A percentile compares a stretch with the other conserved stretches of the same genome.
phyloP scores from a whole-genome alignment of 2,113 vertebrate species.

The Carassius gibelio region DNA sequence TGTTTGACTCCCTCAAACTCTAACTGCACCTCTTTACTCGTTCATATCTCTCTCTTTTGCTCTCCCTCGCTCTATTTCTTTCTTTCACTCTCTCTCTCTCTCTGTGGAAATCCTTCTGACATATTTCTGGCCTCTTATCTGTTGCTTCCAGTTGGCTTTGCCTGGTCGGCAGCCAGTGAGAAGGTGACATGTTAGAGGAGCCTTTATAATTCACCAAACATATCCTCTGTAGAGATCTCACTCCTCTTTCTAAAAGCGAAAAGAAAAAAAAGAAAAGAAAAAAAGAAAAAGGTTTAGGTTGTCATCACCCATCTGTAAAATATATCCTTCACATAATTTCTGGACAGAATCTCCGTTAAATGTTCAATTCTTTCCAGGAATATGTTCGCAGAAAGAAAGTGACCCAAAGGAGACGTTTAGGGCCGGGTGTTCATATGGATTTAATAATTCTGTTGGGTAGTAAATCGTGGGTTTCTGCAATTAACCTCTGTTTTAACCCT shows the following conservation, averaged over 20 bases:
- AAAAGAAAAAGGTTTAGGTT: constrained; percentile 21
- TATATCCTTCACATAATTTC: constrained; percentile 2
- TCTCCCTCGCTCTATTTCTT: neutral
- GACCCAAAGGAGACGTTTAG: constrained; percentile 16
- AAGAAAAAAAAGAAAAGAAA: neutral
- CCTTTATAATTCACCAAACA: constrained; percentile 33
- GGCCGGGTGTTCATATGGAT: neutral
- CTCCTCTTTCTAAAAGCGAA: constrained; percentile 24
- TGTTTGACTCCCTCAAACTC: constrained; percentile 55
- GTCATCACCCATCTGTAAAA: constrained; percentile 11
- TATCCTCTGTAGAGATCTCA: constrained; percentile 45
- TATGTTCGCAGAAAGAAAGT: neutral
- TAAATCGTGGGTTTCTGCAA: neutral
- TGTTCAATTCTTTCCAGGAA: constrained; percentile 1
- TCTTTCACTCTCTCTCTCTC: neutral
- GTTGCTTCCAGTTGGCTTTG: constrained; percentile 40
- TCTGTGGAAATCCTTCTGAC: constrained; percentile 24
- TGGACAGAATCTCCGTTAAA: constrained; percentile 13
- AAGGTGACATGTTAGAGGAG: constrained; percentile 35
- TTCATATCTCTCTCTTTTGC: constrained; percentile 6
- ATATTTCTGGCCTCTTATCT: constrained; percentile 51
- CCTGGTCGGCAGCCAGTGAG: constrained; percentile 40
- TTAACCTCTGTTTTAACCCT: constrained; percentile 24
- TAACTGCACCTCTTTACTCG: constrained; percentile 22
- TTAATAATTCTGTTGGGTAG: constrained; percentile 3